Conservation (phyloP, 2,888 invertebrate genomes). For the Parthenolecanium corni region DNA sequence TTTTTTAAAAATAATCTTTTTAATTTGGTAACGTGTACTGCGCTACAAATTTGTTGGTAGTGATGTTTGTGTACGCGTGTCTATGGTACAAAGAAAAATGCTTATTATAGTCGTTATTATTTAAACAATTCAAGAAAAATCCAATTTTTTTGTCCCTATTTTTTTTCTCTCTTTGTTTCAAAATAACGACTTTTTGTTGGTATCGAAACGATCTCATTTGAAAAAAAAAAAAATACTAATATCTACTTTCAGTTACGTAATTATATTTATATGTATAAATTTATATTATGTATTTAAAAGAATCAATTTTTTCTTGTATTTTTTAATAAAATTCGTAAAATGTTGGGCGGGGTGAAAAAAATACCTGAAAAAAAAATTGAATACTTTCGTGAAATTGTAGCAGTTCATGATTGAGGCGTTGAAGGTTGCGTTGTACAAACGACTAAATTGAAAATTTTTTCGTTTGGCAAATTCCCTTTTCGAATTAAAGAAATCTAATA, state of each 20-base stretch:
- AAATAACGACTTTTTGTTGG: slow-evolving; percentile 24
- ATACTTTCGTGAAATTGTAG: too few species aligned
- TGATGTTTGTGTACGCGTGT: slow-evolving; percentile 3
- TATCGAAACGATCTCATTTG: slow-evolving; percentile 28
- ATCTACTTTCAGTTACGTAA: slow-evolving; percentile 28
- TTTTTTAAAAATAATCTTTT: slow-evolving; percentile 3
- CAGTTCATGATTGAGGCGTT: too few species aligned
- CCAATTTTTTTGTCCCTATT: neutral
- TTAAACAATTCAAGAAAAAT: neutral
- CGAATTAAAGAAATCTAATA: too few species aligned
- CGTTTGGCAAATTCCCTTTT: too few species aligned
- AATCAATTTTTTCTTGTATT: neutral
- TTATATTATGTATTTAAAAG: slow-evolving; percentile 1
- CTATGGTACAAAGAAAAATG: slow-evolving; percentile 17
- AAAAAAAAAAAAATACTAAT: slow-evolving; percentile 24
- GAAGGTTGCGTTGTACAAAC: too few species aligned
- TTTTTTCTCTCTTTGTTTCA: slow-evolving; percentile 2
- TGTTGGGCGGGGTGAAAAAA: neutral
- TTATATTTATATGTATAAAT: slow-evolving; percentile 13
- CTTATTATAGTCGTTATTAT: slow-evolving; percentile 17
- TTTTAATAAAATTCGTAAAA: slow-evolving; percentile 17
- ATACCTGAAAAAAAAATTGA: neutral
- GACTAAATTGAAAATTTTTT: too few species aligned
- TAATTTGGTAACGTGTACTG: slow-evolving; percentile 5
- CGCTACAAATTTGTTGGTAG: neutral